Base-by-base conservation (phyloP, 2,888 invertebrate species). In the Zaprionus bogoriensis region DNA sequence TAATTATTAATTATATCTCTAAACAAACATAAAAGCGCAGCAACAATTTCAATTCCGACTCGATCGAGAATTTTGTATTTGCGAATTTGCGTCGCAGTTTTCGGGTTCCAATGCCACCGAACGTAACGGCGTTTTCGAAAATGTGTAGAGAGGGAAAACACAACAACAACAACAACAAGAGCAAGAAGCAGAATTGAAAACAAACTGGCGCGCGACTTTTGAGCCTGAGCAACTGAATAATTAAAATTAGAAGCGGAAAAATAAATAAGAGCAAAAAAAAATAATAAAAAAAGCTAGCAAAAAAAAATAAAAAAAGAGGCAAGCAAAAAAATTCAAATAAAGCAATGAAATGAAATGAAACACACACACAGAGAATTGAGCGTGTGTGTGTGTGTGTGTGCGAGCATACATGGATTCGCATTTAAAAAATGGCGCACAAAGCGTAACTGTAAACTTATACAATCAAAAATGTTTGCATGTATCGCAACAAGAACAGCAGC, bases 181-280 rank as follows among this genome's bases (percentile, higher is more conserved):
- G 38, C 44, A 71, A 54, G 22, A 27, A 27, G 9, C 48, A 63
- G 3, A 69, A 73, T 52, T 69, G 45, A 86, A 79, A 83, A 86
- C 84, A 86, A 79, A 78, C 73, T 74, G 60, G 58, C 70, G 64
- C 81, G 70, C 83, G 73, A 83, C 83, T 86, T 83, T 79, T 86
- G 83, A 81, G 81, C 80, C 66, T 69, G 67, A n/a, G 67, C 82
- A 84, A 81, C 87, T 87, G 78, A 77, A 82, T 82, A 84, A 87
- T 87, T 87, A 77, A 82, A 82, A 81, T 75, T 87, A 75, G 70
- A 77, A 87, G 70, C 87, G 55, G 77, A 77, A 80, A 80, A 87
- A 76, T 75, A 87, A 84, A 87, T 87, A 77, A 50, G 59, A 58
- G 51, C 7, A 46, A 46, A 47, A 45, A 48, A 42, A 46, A 27